Evolutionary conservation across 1,140 invertebrate species (phyloP), one percentile per base, ranked within the genome.

Genomic region (Metopolophium dirhodum): DNA sequence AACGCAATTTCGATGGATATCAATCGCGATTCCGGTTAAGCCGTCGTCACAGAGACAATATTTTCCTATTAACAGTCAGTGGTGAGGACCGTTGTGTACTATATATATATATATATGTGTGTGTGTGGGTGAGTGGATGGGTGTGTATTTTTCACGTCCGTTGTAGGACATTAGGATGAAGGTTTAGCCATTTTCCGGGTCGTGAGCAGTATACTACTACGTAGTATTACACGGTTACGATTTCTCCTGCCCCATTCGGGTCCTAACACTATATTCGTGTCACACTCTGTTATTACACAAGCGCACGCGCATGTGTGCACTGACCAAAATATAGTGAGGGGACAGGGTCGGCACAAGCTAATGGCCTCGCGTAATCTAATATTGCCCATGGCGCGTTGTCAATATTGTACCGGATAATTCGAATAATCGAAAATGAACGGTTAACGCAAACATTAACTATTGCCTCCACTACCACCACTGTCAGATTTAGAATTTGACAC

Each of bases 1-100:
- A 89, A 89, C 88, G 88, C 51, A 89, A 89, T 89, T 89, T 89
- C 88, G 35, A 89, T 11, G 88, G 51, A 54, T 57, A 89, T 89
- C 88, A 57, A 89, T 89, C 88, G 35, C 35, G 4, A 89, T 89
- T 57, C n/a, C 35, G 22, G 51, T 35, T 57, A 89, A 89, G n/a
- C 88, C 51, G 8, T 54, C 88, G 51, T 26, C 49, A 22, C 35
- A 26, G 23, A 54, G n/a, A 89, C 88, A 54, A 89, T 89, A 89
- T 89, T 89, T 89, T 89, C 88, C n/a, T 54, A 89, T 57, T 57
- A 89, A 57, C 87, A 23, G n/a, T 47, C 41, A 26, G 45, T 8
- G 85, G 85, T 41, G 30, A 85, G 23, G 23, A 86, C 23, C 37
- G 26, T 49, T 88, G 8, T 89, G 47, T n/a, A 18, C 61, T 47